phyloP scores from a whole-genome alignment of 2,888 invertebrate species.

The Watsonalla cultraria region DNA sequence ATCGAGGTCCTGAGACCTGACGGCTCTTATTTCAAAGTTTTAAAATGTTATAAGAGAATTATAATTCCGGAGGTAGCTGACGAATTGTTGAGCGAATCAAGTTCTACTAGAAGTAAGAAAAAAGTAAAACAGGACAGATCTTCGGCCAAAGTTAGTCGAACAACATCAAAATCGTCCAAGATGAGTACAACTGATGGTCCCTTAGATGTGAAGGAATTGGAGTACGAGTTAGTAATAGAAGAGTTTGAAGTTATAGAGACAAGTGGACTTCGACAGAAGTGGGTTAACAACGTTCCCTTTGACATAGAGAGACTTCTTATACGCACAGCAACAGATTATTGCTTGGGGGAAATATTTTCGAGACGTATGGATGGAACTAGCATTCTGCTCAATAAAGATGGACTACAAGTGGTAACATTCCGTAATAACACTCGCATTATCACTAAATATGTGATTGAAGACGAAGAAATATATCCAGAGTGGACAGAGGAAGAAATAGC shows the following conservation, averaged over 20 bases:
- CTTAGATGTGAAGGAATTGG: constrained; percentile 19
- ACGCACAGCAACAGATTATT: constrained; percentile 64
- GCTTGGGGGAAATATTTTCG: constrained; percentile 60
- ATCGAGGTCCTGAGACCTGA: constrained; percentile 55
- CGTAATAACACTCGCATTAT: constrained; percentile 62
- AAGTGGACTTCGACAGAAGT: constrained; percentile 50
- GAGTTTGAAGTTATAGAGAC: constrained; percentile 58
- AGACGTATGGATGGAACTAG: constrained; percentile 65
- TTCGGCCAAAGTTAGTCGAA: constrained; percentile 39
- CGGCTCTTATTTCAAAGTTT: constrained; percentile 52
- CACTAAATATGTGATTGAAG: constrained; percentile 46
- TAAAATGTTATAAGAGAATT: constrained; percentile 41
- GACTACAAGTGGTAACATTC: constrained; percentile 56
- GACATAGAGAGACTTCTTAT: constrained; percentile 52
- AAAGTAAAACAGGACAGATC: constrained; percentile 36
- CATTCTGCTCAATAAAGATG: constrained; percentile 59
- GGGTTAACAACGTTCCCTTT: constrained; percentile 35
- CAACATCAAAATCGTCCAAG: constrained; percentile 41
- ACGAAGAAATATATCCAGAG: constrained; percentile 59
- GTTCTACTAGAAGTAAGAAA: constrained; percentile 48
- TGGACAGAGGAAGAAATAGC: constrained; percentile 59
- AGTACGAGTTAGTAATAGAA: constrained; percentile 49
- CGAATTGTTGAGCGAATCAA: constrained; percentile 27
- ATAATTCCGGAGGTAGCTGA: constrained; percentile 19
- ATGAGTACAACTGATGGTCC: constrained; percentile 19